Evolutionary conservation across 2,888 invertebrate species (phyloP).

Genomic region (Tortrix viridana): DNA sequence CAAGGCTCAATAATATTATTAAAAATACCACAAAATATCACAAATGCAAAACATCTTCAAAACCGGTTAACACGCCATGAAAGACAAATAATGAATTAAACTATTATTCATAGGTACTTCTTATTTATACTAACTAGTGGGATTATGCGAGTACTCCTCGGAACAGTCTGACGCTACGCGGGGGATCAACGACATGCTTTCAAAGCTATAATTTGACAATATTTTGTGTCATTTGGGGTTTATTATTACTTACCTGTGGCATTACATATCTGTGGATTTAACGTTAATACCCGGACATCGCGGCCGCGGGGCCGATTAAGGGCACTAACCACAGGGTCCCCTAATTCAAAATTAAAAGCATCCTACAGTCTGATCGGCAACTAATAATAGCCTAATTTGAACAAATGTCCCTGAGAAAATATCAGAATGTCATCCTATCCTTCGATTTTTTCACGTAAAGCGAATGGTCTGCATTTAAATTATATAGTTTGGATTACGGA

Average conservation of each 20-base stretch:
- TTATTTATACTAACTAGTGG: too few relatives aligned
- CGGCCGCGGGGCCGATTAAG: constrained; percentile 77
- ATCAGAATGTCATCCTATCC: constrained; percentile 79
- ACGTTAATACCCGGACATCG: constrained; percentile 75
- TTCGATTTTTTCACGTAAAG: constrained; percentile 60
- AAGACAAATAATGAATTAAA: too few relatives aligned
- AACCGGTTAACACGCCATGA: too few relatives aligned
- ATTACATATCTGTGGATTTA: constrained; percentile 80
- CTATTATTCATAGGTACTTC: too few relatives aligned
- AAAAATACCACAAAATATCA: too few relatives aligned
- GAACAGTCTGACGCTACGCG: constrained; percentile 64
- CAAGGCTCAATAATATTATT: too few relatives aligned
- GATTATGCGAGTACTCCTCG: background rate
- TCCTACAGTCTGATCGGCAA: constrained; percentile 81
- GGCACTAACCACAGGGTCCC: constrained; percentile 80
- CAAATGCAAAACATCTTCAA: too few relatives aligned
- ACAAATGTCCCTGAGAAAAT: constrained; percentile 84
- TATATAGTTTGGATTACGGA: constrained; percentile 63
- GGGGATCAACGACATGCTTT: constrained; percentile 76
- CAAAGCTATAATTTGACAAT: constrained; percentile 84
- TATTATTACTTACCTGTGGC: constrained; percentile 83
- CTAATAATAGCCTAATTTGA: constrained; percentile 83
- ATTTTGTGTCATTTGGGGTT: constrained; percentile 84
- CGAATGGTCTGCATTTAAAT: constrained; percentile 67
- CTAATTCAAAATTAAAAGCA: constrained; percentile 85